A percentile compares a stretch with the other conserved stretches of the same genome.
These are phyloP conservation scores for Agonum fuliginosum DNA, from an alignment of 2,888 invertebrate species.

Conservation along the genomic window DNA sequence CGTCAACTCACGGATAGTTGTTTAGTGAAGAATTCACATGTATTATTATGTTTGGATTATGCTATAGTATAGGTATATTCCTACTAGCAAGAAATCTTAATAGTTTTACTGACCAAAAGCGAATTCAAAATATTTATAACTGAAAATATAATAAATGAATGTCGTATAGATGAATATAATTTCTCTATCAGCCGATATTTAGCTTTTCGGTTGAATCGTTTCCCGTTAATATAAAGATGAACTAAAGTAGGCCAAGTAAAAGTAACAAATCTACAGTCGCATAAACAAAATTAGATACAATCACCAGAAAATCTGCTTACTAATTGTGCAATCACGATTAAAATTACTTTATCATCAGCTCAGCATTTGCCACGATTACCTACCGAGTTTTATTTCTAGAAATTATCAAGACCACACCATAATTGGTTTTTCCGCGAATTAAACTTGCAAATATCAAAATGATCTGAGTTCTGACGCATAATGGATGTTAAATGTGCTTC, in stretches of 20 bases:
- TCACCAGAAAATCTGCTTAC: background rate
- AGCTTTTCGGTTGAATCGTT: background rate
- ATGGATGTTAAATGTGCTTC: slow-evolving; percentile 11
- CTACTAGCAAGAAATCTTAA: too few species aligned
- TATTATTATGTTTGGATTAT: too few species aligned
- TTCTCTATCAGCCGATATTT: too few species aligned
- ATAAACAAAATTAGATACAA: slow-evolving; percentile 16
- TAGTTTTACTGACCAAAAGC: too few species aligned
- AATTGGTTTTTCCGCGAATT: slow-evolving; percentile 24
- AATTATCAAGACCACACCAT: slow-evolving; percentile 14
- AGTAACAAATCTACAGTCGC: slow-evolving; percentile 12
- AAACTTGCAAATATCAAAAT: slow-evolving; percentile 24
- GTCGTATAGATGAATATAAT: too few species aligned
- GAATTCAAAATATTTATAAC: too few species aligned
- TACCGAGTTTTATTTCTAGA: slow-evolving; percentile 17
- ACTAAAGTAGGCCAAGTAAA: slow-evolving; percentile 30
- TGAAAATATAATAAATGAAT: too few species aligned
- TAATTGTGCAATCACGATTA: slow-evolving; percentile 19
- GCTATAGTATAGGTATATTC: too few species aligned
- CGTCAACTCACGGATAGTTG: too few species aligned
- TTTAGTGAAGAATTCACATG: too few species aligned
- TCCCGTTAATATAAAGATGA: background rate
- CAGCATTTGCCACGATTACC: too few species aligned
- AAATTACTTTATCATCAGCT: background rate
- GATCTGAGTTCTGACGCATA: slow-evolving; percentile 22